Conservation (phyloP, 1,140 invertebrate species). For the Atta texana region DNA sequence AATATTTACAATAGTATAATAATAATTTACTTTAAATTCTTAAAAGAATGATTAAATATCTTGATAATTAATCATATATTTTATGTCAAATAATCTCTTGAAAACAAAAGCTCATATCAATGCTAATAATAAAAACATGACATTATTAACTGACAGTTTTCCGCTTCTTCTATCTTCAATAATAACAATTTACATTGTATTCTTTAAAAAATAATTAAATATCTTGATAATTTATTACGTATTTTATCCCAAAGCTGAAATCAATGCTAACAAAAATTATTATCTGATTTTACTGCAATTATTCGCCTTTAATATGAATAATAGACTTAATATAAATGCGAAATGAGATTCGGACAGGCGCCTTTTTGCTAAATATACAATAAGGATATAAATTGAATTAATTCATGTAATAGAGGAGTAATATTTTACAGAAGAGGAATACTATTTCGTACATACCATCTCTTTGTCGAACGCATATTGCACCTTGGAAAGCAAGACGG, state of each 20-base stretch:
- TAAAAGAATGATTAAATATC: background rate
- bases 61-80: background rate
- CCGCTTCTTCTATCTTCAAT: background rate
- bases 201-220: background rate
- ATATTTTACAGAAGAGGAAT: background rate
- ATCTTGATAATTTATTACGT: background rate
- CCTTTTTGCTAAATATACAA: background rate
- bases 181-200: too few species aligned
- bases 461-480: slow-evolving; percentile 5
- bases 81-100: background rate
- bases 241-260: background rate
- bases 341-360: slow-evolving; percentile 7
- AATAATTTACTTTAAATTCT: background rate
- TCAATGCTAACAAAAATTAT: background rate
- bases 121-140: too few species aligned
- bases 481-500: background rate
- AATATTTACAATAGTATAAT: background rate
- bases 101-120: too few species aligned
- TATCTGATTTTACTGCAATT: background rate
- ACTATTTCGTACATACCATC: background rate
- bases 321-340: background rate
- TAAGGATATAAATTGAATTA: background rate
- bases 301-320: slow-evolving; percentile 11
- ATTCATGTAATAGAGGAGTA: background rate
- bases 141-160: background rate